These are phyloP conservation scores for Araneus ventricosus DNA, from an alignment of 1,140 invertebrate genomes.

Conservation along the genomic window DNA sequence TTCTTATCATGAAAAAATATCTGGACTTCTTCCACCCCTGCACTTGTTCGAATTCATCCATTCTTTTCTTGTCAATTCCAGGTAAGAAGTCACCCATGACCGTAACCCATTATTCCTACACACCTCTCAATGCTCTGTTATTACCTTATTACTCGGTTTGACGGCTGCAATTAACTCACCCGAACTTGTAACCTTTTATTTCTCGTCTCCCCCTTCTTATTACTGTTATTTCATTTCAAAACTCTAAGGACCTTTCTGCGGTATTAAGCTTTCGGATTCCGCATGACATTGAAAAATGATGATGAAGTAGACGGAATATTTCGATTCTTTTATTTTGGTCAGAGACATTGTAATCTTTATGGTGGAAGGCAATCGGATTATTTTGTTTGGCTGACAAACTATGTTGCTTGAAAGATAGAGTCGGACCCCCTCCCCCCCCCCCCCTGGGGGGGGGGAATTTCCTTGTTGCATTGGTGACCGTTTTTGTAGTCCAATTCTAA, in stretches of 20 bases:
- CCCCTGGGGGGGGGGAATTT: too few relatives aligned
- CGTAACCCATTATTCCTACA: conserved; percentile 31
- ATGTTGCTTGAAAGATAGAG: background rate
- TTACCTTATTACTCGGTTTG: conserved; percentile 55
- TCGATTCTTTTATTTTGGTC: conserved; percentile 5
- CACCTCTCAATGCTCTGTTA: conserved; percentile 47
- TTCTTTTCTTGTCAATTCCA: conserved; percentile 35
- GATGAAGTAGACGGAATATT: conserved; percentile 41
- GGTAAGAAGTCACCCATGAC: conserved; percentile 48
- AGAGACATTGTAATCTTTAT: conserved; percentile 13
- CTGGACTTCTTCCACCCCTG: conserved; percentile 14
- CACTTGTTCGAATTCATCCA: conserved; percentile 38
- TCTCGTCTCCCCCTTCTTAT: background rate
- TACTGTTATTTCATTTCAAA: conserved; percentile 32
- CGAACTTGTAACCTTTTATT: conserved; percentile 58
- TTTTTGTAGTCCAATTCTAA: too few relatives aligned
- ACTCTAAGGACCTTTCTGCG: conserved; percentile 31
- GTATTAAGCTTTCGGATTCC: background rate
- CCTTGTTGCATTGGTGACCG: too few relatives aligned
- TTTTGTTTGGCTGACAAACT: background rate
- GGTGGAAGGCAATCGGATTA: background rate
- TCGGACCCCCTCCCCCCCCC: background rate
- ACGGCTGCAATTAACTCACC: conserved; percentile 58
- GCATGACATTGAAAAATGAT: conserved; percentile 59
- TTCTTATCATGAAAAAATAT: conserved; percentile 31